Percentiles rank a stretch among this genome's conserved stretches.
Conservation (phyloP, 2,113 vertebrate genomes). For the Myrmecophaga tridactyla region DNA sequence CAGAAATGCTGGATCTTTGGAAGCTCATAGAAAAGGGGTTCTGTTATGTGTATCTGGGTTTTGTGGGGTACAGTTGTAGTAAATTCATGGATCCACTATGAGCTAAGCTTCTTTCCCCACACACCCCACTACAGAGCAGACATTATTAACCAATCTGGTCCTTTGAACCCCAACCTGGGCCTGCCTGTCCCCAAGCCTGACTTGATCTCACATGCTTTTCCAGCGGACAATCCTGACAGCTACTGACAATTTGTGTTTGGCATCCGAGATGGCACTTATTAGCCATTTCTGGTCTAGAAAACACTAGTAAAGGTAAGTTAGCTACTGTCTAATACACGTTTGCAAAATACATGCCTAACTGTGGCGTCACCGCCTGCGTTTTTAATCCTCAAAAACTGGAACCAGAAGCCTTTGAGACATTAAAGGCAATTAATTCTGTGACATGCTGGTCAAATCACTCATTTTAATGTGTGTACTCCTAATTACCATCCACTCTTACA, state of each 20-base stretch:
- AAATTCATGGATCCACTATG: accelerated
- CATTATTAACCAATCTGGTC: background rate
- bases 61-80: too few species aligned
- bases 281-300: background rate
- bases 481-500: slow-evolving; percentile 52
- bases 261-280: background rate
- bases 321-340: background rate
- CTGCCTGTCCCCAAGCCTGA: background rate
- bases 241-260: background rate
- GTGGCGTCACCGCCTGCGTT: background rate
- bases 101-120: background rate
- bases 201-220: background rate
- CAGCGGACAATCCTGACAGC: background rate
- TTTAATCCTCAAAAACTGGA: background rate
- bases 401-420: slow-evolving; percentile 35
- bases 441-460: slow-evolving; percentile 32
- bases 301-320: background rate
- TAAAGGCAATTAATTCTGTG: slow-evolving; percentile 48
- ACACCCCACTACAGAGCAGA: background rate
- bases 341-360: background rate
- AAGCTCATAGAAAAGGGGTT: accelerated
- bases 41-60: background rate
- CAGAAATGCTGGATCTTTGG: background rate
- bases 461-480: slow-evolving; percentile 50
- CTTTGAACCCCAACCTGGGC: background rate